Percentiles rank a stretch among this genome's conserved stretches.
phyloP scores from a whole-genome alignment of 2,113 vertebrate species.

The Hippocampus zosterae region DNA sequence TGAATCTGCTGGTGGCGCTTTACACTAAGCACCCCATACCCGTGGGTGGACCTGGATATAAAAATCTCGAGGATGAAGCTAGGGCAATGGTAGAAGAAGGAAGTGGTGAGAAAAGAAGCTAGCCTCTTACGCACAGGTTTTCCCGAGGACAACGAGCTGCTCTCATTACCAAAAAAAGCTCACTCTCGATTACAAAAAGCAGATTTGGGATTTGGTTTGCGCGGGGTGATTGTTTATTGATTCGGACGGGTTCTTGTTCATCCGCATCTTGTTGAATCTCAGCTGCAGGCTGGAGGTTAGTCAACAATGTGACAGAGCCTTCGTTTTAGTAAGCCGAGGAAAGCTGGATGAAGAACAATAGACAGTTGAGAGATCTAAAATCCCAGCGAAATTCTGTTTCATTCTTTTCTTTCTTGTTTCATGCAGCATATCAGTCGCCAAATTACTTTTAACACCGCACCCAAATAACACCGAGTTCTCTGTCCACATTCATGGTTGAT shows the following conservation, averaged over 20 bases:
- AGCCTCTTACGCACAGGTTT: not conserved
- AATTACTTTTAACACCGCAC: not conserved
- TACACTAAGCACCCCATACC: no score
- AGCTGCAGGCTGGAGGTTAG: not conserved
- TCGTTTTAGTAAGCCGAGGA: not conserved
- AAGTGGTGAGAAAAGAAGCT: not conserved
- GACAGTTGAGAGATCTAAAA: not conserved
- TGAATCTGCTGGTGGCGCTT: not conserved
- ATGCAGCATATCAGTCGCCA: not conserved
- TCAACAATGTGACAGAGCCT: not conserved
- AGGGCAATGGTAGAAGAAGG: conserved; percentile 1
- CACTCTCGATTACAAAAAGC: not conserved
- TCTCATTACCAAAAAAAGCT: not conserved
- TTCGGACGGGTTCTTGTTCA: conserved; percentile 15
- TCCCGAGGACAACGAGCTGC: not conserved
- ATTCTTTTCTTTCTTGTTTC: not conserved
- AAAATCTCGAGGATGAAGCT: conserved; percentile 9
- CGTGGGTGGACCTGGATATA: not conserved
- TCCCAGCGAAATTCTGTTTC: not conserved
- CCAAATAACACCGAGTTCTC: no score
- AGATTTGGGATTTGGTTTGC: conserved; percentile 11
- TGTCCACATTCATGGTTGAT: not conserved
- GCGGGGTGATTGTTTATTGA: conserved; percentile 25
- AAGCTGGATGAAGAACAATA: not conserved
- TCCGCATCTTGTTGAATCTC: not conserved